A percentile compares a stretch with the other conserved stretches of the same genome.
These are phyloP conservation scores for Aspidiotus destructor DNA, from an alignment of 2,888 invertebrate genomes.

Conservation along the genomic window DNA sequence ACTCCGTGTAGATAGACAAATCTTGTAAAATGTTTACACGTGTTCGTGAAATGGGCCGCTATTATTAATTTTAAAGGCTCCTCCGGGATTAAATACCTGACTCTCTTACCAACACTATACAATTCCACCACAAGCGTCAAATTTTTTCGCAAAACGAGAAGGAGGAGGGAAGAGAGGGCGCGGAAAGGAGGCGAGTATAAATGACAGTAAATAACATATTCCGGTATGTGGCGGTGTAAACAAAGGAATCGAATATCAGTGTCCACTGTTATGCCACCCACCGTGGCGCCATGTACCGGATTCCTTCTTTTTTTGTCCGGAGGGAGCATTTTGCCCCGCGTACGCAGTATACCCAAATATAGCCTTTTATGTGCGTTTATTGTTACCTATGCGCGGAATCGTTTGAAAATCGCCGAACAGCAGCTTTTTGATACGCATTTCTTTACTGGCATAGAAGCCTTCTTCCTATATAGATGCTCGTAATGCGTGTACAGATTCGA, in stretches of 20 bases:
- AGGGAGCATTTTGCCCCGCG: background rate
- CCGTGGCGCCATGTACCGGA: background rate
- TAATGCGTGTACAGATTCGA: too few relatives aligned
- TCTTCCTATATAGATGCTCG: too few relatives aligned
- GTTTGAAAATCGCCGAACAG: background rate
- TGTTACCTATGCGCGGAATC: background rate
- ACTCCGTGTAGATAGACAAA: background rate
- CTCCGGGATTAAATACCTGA: background rate
- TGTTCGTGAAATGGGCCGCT: conserved; percentile 2
- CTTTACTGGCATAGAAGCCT: background rate
- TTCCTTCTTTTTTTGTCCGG: background rate
- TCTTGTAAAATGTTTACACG: background rate
- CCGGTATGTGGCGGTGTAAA: background rate
- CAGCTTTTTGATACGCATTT: background rate
- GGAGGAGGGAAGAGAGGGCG: conserved; percentile 4
- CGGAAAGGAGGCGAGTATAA: background rate
- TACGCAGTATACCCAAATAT: background rate
- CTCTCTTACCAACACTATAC: background rate
- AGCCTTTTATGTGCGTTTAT: background rate
- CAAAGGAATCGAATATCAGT: conserved; percentile 1
- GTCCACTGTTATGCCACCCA: background rate
- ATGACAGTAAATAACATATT: conserved; percentile 4
- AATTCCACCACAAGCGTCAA: background rate
- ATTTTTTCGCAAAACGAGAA: background rate
- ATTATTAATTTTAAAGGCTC: conserved; percentile 4